phyloP scores from a whole-genome alignment of 1,140 invertebrate genomes.

The Brachionus plicatilis region DNA sequence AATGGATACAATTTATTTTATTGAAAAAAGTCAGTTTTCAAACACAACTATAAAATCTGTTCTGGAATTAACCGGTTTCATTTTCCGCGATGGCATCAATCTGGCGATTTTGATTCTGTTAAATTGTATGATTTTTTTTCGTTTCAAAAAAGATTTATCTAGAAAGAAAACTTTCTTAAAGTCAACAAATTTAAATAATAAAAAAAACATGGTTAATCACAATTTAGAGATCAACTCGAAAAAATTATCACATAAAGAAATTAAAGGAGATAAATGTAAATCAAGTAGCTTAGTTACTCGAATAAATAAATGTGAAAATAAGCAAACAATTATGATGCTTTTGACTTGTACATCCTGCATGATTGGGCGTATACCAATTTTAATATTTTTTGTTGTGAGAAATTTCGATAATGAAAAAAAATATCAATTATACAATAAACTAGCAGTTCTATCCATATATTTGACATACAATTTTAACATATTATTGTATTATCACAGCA shows the following conservation, averaged over 20 bases:
- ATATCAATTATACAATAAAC: background rate
- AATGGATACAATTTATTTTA: background rate
- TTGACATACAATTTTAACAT: background rate
- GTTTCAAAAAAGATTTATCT: background rate
- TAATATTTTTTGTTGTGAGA: background rate
- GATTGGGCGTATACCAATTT: background rate
- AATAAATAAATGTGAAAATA: background rate
- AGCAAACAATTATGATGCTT: background rate
- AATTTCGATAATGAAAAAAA: background rate
- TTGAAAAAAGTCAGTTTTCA: background rate
- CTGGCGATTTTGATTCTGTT: background rate
- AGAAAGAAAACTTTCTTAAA: background rate
- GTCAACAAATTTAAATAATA: background rate
- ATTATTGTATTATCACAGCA: background rate
- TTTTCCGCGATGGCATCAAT: background rate
- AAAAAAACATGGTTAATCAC: background rate
- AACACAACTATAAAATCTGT: background rate
- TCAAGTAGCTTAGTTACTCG: background rate
- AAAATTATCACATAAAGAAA: background rate
- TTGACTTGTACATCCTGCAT: background rate
- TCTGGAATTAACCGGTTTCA: background rate
- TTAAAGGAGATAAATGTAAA: background rate
- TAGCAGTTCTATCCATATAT: background rate
- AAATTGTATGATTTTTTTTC: background rate
- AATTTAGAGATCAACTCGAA: background rate